phyloP scores from a whole-genome alignment of 2,888 invertebrate species.

The Parochlus steinenii region DNA sequence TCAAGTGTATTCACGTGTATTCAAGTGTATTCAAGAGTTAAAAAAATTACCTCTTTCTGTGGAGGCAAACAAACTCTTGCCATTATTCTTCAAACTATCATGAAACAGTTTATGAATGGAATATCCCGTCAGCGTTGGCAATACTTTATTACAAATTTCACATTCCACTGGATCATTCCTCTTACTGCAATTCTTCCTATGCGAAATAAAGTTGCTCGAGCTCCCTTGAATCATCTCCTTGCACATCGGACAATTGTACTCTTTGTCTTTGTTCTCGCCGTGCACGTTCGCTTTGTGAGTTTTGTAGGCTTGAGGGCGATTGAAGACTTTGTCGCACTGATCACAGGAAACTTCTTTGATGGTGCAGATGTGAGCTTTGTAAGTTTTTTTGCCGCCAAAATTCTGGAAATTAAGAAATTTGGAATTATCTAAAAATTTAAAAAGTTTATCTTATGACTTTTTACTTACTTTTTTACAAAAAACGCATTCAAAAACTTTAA shows the following conservation, averaged over 20 bases:
- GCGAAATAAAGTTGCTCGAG: slow-evolving; percentile 1
- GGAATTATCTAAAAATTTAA: not conserved
- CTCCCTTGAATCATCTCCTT: slow-evolving; percentile 1
- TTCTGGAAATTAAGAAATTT: slow-evolving; percentile 3
- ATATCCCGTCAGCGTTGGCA: slow-evolving; percentile 2
- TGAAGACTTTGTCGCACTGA: slow-evolving; percentile 5
- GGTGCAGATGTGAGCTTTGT: slow-evolving; percentile 6
- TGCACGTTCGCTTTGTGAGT: slow-evolving; percentile 4
- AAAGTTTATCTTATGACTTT: not conserved
- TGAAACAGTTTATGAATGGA: slow-evolving; percentile 11
- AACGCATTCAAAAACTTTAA: slow-evolving; percentile 10
- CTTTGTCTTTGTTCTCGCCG: not conserved
- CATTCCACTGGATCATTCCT: slow-evolving; percentile 10
- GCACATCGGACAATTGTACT: slow-evolving; percentile 8
- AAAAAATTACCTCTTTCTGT: slow-evolving; percentile 1
- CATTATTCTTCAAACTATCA: slow-evolving; percentile 5
- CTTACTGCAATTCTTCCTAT: slow-evolving; percentile 7
- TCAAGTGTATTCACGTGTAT: no score
- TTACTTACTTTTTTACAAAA: slow-evolving; percentile 6
- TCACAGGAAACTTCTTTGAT: slow-evolving; percentile 3
- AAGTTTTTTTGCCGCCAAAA: slow-evolving; percentile 9
- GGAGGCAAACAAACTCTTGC: not conserved
- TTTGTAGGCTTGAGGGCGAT: slow-evolving; percentile 4
- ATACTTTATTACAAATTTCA: slow-evolving; percentile 8
- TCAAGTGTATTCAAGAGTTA: no score